A percentile compares a stretch with the other conserved stretches of the same genome.
Conservation (phyloP, 2,113 vertebrate genomes). For the Lamprotornis superbus region DNA sequence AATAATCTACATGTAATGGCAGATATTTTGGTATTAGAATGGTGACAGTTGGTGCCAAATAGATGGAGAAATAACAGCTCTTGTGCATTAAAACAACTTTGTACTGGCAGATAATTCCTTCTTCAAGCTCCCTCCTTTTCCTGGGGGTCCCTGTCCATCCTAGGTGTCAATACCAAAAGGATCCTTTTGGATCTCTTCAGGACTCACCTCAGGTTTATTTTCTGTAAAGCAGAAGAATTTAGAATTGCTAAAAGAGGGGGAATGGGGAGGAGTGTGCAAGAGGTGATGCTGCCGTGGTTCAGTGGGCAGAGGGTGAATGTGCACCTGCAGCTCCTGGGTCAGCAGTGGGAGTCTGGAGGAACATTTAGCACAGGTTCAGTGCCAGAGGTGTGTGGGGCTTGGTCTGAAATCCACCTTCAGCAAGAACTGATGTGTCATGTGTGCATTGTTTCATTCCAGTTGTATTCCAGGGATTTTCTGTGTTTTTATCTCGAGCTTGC, state of each 20-base stretch:
- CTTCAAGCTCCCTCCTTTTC: neutral
- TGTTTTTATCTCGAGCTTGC: neutral
- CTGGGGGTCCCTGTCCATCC: neutral
- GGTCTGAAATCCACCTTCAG: neutral
- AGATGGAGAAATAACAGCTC: neutral
- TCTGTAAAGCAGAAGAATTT: neutral
- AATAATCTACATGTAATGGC: neutral
- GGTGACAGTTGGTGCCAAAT: neutral
- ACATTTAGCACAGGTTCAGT: neutral
- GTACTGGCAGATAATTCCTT: neutral
- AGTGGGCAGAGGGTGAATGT: neutral
- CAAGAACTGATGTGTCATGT: neutral
- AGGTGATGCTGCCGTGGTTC: accelerated
- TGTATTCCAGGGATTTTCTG: neutral
- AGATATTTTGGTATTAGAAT: neutral
- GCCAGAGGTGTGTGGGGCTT: neutral
- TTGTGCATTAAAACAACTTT: neutral
- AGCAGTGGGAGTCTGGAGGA: neutral
- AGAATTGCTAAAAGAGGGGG: neutral
- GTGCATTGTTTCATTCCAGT: neutral
- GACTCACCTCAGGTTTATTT: neutral
- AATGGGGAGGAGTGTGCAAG: neutral
- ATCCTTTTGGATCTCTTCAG: neutral
- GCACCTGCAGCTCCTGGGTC: neutral
- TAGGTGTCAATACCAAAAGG: accelerated